Evolutionary conservation across 2,888 invertebrate species (phyloP).

Genomic region (Diploptera punctata): DNA sequence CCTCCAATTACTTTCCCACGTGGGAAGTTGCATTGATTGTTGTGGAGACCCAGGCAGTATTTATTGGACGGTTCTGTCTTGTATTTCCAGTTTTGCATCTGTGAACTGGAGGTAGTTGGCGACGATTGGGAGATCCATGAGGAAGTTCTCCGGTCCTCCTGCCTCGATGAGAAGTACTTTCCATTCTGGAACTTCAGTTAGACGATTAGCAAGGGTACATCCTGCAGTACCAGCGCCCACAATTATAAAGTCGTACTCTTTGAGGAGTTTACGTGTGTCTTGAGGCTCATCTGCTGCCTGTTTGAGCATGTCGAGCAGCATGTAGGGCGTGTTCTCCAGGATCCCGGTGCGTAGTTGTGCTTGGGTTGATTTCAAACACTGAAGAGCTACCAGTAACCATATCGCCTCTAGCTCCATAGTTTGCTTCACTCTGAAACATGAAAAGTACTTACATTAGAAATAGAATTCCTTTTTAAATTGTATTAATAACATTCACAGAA

Average conservation of each 20-base stretch:
- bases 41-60: conserved; percentile 77
- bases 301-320: conserved; percentile 38
- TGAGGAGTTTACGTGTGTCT: conserved; percentile 54
- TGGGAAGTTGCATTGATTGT: conserved; percentile 78
- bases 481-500: too few species aligned
- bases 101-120: conserved; percentile 76
- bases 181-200: conserved; percentile 63
- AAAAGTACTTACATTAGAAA: too few species aligned
- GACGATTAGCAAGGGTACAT: conserved; percentile 55
- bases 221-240: conserved; percentile 58
- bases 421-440: too few species aligned
- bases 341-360: too few species aligned
- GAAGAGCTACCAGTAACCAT: too few species aligned
- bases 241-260: conserved; percentile 56
- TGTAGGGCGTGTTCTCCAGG: neutral
- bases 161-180: conserved; percentile 76
- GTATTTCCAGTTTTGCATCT: conserved; percentile 80
- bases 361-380: too few species aligned
- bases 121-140: conserved; percentile 79
- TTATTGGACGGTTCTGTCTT: conserved; percentile 76
- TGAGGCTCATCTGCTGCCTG: conserved; percentile 62
- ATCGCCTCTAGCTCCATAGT: too few species aligned
- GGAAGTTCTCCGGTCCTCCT: conserved; percentile 68
- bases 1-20: conserved; percentile 74
- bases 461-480: too few species aligned